Percentiles rank a stretch among this genome's conserved stretches.
Conservation (phyloP, 2,113 vertebrate species). For the Ameiurus melas region DNA sequence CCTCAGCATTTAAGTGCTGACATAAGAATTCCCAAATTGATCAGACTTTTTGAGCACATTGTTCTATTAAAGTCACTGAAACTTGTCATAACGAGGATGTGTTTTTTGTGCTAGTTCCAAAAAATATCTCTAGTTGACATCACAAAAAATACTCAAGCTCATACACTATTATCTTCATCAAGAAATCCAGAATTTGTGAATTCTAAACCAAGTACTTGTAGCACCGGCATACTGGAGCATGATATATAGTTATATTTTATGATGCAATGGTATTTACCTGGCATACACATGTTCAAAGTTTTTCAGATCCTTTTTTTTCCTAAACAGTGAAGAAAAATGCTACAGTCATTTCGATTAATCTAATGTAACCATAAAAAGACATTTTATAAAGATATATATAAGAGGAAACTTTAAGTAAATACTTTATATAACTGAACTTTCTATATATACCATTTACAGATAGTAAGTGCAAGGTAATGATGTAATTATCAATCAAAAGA, state of each 20-base stretch:
- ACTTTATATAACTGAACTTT: not conserved
- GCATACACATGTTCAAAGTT: not conserved
- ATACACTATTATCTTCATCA: not conserved
- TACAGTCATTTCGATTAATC: not conserved
- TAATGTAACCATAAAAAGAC: not conserved
- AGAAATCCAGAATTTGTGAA: not conserved
- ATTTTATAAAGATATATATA: not conserved
- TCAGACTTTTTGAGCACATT: not conserved
- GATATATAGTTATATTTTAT: not conserved
- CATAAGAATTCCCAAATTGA: not conserved
- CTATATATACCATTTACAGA: not conserved
- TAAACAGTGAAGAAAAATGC: not conserved
- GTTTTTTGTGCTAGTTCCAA: not conserved
- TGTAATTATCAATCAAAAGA: not conserved
- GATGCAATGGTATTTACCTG: not conserved
- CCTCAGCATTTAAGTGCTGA: not conserved
- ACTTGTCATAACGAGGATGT: not conserved
- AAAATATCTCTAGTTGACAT: not conserved
- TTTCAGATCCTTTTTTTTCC: not conserved
- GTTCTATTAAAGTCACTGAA: not conserved
- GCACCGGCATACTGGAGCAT: not conserved
- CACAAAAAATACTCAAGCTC: not conserved
- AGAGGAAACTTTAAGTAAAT: not conserved
- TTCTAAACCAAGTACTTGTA: not conserved
- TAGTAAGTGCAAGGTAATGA: not conserved